phyloP scores from a whole-genome alignment of 2,797 vertebrate genomes.

The Xiphophorus birchmanni region DNA sequence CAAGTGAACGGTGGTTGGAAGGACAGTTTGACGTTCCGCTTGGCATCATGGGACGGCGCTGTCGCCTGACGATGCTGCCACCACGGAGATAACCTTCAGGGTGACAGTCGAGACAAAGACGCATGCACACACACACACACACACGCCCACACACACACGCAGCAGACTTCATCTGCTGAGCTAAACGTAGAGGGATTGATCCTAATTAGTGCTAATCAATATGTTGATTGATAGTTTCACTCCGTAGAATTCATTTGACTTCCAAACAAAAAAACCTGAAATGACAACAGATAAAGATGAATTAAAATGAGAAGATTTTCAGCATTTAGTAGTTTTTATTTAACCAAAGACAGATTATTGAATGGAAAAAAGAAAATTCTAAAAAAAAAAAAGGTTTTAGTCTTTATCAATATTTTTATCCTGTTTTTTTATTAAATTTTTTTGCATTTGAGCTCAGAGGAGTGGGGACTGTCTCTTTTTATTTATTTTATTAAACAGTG shows the following conservation, averaged over 20 bases:
- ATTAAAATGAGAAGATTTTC: neutral
- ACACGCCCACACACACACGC: neutral
- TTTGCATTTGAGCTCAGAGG: neutral
- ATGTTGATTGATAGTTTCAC: constrained; percentile 75
- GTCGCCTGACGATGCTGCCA: constrained; percentile 95
- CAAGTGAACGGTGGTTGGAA: constrained; percentile 93
- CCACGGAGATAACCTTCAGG: constrained; percentile 98
- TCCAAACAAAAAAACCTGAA: constrained; percentile 36
- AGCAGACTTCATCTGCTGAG: constrained; percentile 60
- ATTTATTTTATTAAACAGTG: neutral
- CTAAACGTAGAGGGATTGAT: constrained; percentile 67
- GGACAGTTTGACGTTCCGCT: constrained; percentile 96
- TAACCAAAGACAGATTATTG: neutral
- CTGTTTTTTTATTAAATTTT: neutral
- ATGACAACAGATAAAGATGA: constrained; percentile 16
- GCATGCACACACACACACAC: constrained; percentile 26
- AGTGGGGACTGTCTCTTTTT: neutral
- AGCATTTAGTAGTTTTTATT: neutral
- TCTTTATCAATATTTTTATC: neutral
- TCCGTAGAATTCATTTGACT: constrained; percentile 36
- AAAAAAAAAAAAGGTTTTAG: neutral
- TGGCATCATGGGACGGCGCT: constrained; percentile 97
- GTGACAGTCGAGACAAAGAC: constrained; percentile 92
- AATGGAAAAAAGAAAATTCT: too few relatives aligned
- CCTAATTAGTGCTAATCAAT: constrained; percentile 80